Evolutionary conservation across 2,888 invertebrate species (phyloP).

Genomic region (Coleophora flavipennella): DNA sequence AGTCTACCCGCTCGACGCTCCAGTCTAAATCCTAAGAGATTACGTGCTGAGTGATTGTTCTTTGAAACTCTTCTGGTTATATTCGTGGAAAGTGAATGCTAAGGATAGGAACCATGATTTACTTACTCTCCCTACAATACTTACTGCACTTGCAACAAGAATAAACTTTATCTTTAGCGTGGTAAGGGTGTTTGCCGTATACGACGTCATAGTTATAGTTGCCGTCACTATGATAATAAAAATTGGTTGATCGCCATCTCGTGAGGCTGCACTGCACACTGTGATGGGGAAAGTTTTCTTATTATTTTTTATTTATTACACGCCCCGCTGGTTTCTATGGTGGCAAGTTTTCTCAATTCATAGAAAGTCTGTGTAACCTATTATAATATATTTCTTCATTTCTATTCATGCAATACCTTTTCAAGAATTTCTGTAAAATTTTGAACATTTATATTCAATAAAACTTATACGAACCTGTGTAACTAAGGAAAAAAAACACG

Average conservation of each 20-base stretch:
- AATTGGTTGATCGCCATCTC: constrained; percentile 44
- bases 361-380: too few species aligned
- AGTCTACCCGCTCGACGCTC: constrained; percentile 30
- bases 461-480: too few species aligned
- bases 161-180: constrained; percentile 17
- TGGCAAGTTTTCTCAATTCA: constrained; percentile 19
- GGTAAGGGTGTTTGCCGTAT: constrained; percentile 26
- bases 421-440: too few species aligned
- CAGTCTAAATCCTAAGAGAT: constrained; percentile 63
- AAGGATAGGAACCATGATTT: constrained; percentile 51
- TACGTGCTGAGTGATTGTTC: constrained; percentile 68
- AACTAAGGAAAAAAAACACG: too few species aligned
- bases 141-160: constrained; percentile 14
- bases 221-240: constrained; percentile 21
- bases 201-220: constrained; percentile 13
- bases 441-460: too few species aligned
- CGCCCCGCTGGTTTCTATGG: constrained; percentile 40
- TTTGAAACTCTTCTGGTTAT: constrained; percentile 52
- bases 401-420: too few species aligned
- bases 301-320: constrained; percentile 68
- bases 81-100: constrained; percentile 52
- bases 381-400: too few species aligned
- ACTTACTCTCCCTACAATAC: constrained; percentile 22
- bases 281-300: constrained; percentile 67
- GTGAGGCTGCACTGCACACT: constrained; percentile 40